A percentile compares a stretch with the other conserved stretches of the same genome.
Conservation (phyloP, 2,888 invertebrate species). For the Drosophila subsilvestris region DNA sequence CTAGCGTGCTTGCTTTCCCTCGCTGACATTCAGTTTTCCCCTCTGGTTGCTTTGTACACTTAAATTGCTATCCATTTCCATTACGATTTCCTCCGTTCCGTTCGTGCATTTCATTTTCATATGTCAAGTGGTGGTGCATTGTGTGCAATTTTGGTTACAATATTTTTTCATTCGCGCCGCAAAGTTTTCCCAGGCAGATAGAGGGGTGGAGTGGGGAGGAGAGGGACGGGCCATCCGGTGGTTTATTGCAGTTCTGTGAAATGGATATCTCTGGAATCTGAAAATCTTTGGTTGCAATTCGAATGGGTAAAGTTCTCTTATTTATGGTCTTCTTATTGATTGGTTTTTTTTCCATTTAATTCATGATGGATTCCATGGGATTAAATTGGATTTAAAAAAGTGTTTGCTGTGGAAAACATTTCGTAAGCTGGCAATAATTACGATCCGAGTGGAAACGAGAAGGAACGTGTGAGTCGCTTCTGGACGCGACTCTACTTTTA, state of each 20-base stretch:
- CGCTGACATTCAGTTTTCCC: background rate
- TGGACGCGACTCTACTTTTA: too few relatives aligned
- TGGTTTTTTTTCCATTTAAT: background rate
- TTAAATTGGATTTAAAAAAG: background rate
- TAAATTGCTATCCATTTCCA: constrained; percentile 43
- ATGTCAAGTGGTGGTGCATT: constrained; percentile 28
- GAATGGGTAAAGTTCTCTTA: background rate
- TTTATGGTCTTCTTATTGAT: constrained; percentile 15
- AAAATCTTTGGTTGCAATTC: constrained; percentile 3
- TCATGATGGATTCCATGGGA: background rate
- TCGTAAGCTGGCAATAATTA: too few relatives aligned
- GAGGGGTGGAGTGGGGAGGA: constrained; percentile 13
- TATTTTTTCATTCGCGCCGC: constrained; percentile 27
- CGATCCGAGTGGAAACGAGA: too few relatives aligned
- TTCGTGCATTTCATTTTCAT: constrained; percentile 32
- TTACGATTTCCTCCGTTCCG: constrained; percentile 20
- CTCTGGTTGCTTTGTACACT: constrained; percentile 11
- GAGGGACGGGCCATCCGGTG: too few relatives aligned
- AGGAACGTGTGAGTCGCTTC: too few relatives aligned
- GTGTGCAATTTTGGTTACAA: constrained; percentile 43
- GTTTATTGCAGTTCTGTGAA: constrained; percentile 24
- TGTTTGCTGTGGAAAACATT: too few relatives aligned
- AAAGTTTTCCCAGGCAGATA: constrained; percentile 7
- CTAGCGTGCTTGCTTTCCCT: background rate
- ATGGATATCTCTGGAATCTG: constrained; percentile 12